Conservation (phyloP, 2,888 invertebrate species). For the Leucophenga maculata region DNA sequence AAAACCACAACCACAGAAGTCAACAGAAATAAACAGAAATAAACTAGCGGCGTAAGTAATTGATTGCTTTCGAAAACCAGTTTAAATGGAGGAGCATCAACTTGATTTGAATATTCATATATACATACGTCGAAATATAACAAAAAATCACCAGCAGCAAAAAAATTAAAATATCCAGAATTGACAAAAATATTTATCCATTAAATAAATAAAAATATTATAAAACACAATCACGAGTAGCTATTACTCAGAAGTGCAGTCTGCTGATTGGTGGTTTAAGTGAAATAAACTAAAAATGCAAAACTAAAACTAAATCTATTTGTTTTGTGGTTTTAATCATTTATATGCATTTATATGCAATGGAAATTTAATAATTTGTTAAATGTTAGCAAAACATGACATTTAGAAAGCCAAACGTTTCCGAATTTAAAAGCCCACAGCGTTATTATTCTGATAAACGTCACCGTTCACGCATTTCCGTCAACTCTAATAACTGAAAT, state of each 20-base stretch:
- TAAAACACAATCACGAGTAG: constrained; percentile 2
- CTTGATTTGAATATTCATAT: too few relatives aligned
- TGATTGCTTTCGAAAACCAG: too few relatives aligned
- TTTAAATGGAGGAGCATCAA: too few relatives aligned
- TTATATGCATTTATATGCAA: not conserved
- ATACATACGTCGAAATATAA: too few relatives aligned
- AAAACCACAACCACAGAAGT: too few relatives aligned
- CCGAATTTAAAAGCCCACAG: not conserved
- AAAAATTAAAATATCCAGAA: too few relatives aligned
- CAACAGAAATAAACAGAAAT: too few relatives aligned
- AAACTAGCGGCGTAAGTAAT: too few relatives aligned
- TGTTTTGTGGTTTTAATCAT: not conserved
- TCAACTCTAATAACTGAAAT: not conserved
- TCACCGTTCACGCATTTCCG: constrained; percentile 9
- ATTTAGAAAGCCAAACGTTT: not conserved
- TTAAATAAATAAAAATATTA: not conserved
- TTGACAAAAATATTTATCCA: too few relatives aligned
- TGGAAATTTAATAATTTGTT: not conserved
- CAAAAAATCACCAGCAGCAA: too few relatives aligned
- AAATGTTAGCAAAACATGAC: not conserved
- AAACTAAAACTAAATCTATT: constrained; percentile 11
- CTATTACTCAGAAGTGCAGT: constrained; percentile 15
- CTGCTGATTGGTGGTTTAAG: not conserved
- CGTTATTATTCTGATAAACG: not conserved
- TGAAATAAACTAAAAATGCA: not conserved